Conservation (phyloP, 2,888 invertebrate species). For the Scelioninae gen. 2 region DNA sequence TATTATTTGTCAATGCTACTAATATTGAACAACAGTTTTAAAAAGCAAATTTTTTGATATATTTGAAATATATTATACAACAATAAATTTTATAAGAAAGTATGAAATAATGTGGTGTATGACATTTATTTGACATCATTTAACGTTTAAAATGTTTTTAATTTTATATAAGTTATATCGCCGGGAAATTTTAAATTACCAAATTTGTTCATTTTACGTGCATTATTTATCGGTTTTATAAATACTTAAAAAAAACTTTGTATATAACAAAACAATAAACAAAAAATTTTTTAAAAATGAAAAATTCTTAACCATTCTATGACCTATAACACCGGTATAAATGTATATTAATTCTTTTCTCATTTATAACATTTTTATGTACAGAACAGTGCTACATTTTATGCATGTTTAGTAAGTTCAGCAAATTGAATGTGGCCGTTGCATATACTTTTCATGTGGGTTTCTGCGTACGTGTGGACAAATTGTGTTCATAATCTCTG, state of each 20-base stretch:
- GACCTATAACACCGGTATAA: no score
- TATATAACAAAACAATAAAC: constrained; percentile 39
- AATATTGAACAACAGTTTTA: constrained; percentile 50
- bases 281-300: no score
- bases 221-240: constrained; percentile 34
- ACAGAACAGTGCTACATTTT: no score
- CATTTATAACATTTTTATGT: no score
- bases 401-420: no score
- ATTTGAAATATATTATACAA: constrained; percentile 59
- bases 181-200: not conserved
- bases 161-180: constrained; percentile 6
- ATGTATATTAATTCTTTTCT: no score
- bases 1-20: constrained; percentile 56
- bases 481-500: no score
- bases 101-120: constrained; percentile 47
- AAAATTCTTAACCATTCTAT: no score
- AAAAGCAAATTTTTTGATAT: constrained; percentile 56
- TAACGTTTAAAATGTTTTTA: constrained; percentile 13
- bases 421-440: no score
- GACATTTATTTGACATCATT: constrained; percentile 49
- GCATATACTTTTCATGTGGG: no score
- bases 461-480: no score
- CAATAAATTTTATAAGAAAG: constrained; percentile 60
- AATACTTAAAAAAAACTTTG: constrained; percentile 36
- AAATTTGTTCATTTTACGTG: constrained; percentile 11